phyloP scores from a whole-genome alignment of 2,888 invertebrate species.

The Adelognathus sp. region DNA sequence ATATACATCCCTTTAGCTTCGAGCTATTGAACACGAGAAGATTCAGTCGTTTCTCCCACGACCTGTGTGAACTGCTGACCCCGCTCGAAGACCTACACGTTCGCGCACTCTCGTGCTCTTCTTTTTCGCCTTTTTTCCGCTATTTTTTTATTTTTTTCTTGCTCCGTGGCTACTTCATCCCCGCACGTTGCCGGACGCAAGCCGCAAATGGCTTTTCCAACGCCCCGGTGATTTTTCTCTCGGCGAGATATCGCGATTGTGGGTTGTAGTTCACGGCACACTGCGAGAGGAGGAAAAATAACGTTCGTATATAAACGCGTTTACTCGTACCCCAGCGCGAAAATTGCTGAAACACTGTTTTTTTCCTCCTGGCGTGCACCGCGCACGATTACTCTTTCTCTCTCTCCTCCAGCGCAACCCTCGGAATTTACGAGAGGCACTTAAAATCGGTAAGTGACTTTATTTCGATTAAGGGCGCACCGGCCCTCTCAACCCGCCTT shows the following conservation, averaged over 20 bases:
- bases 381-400: neutral
- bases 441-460: slow-evolving; percentile 55
- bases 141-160: neutral
- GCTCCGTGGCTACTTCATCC: slow-evolving; percentile 23
- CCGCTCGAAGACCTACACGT: slow-evolving; percentile 21
- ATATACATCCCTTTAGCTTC: slow-evolving; percentile 21
- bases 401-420: neutral
- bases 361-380: slow-evolving; percentile 5
- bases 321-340: slow-evolving; percentile 36
- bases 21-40: slow-evolving; percentile 35
- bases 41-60: slow-evolving; percentile 34
- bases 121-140: slow-evolving; percentile 8
- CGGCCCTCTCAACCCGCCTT: neutral
- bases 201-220: slow-evolving; percentile 55
- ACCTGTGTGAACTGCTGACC: slow-evolving; percentile 54
- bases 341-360: slow-evolving; percentile 46
- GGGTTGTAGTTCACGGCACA: neutral
- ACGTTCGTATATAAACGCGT: slow-evolving; percentile 43
- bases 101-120: slow-evolving; percentile 2
- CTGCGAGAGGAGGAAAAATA: slow-evolving; percentile 44
- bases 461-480: slow-evolving; percentile 46
- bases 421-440: slow-evolving; percentile 37
- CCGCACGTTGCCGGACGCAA: slow-evolving; percentile 21
- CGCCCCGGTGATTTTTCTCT: slow-evolving; percentile 55
- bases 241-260: slow-evolving; percentile 21